Conservation (phyloP, 2,888 invertebrate genomes). For the Phyllotreta striolata region DNA sequence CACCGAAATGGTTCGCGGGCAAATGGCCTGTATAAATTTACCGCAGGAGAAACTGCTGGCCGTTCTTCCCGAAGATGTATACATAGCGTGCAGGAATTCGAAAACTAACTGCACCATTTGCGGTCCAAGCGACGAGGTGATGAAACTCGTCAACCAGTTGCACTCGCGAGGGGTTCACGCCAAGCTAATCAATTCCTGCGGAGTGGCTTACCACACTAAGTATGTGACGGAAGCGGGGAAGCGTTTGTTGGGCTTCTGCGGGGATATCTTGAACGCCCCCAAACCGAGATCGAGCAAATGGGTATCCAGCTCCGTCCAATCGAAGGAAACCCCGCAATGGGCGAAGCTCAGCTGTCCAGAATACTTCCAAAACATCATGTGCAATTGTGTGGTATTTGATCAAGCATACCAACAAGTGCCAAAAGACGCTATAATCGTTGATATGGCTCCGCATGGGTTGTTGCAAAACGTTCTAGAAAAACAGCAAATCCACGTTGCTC, state of each 20-base stretch:
- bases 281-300: constrained; percentile 77
- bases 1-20: constrained; percentile 42
- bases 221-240: constrained; percentile 74
- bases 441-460: constrained; percentile 86
- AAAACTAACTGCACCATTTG: constrained; percentile 88
- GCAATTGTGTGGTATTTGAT: constrained; percentile 74
- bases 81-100: constrained; percentile 89
- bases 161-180: constrained; percentile 76
- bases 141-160: constrained; percentile 71
- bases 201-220: constrained; percentile 84
- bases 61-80: constrained; percentile 77
- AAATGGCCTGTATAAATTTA: constrained; percentile 74
- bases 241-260: constrained; percentile 68
- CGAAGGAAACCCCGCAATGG: constrained; percentile 72
- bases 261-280: constrained; percentile 70
- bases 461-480: constrained; percentile 82
- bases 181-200: constrained; percentile 78
- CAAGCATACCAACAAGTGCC: constrained; percentile 81
- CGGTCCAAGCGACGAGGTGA: constrained; percentile 77
- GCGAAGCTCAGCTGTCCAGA: constrained; percentile 76
- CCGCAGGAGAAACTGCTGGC: constrained; percentile 54
- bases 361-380: constrained; percentile 86
- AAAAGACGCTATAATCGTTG: constrained; percentile 79
- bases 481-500: constrained; percentile 71
- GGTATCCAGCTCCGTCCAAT: constrained; percentile 78